A percentile compares a stretch with the other conserved stretches of the same genome.
Evolutionary conservation across 2,888 invertebrate genomes (phyloP).

Genomic region (Hirtodrosophila alboralis): DNA sequence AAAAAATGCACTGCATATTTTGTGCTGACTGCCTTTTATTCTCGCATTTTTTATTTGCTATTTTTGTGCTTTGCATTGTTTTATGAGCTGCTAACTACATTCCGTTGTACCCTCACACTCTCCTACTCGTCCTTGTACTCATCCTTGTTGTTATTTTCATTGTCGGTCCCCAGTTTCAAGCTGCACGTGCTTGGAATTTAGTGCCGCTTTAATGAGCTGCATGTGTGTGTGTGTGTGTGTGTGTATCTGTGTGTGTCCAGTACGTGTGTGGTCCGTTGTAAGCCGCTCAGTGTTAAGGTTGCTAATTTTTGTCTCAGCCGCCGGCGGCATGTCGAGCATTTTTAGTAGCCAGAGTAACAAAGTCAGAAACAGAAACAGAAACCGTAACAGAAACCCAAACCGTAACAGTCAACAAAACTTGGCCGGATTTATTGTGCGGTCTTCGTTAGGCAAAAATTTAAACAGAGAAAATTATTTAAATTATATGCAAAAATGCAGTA

Average conservation of each 20-base stretch:
- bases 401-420: no score
- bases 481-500: conserved; percentile 31
- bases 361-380: conserved; percentile 19
- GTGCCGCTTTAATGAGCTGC: conserved; percentile 75
- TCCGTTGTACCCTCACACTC: conserved; percentile 45
- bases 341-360: conserved; percentile 52
- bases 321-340: conserved; percentile 71
- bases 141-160: conserved; percentile 45
- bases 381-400: conserved; percentile 12
- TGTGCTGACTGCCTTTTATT: conserved; percentile 27
- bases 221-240: conserved; percentile 47
- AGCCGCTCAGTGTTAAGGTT: conserved; percentile 66
- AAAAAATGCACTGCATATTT: conserved; percentile 45
- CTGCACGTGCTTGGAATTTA: conserved; percentile 74
- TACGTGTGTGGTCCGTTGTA: conserved; percentile 52
- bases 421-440: conserved; percentile 55
- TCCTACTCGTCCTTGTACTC: conserved; percentile 4
- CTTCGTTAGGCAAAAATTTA: conserved; percentile 43
- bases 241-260: conserved; percentile 35
- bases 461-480: conserved; percentile 45
- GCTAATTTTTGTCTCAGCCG: conserved; percentile 76
- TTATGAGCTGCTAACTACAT: conserved; percentile 79
- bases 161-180: conserved; percentile 44
- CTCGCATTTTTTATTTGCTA: conserved; percentile 17
- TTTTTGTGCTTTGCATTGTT: conserved; percentile 57